phyloP scores from a whole-genome alignment of 2,797 vertebrate species.

The Muscicapa striata region DNA sequence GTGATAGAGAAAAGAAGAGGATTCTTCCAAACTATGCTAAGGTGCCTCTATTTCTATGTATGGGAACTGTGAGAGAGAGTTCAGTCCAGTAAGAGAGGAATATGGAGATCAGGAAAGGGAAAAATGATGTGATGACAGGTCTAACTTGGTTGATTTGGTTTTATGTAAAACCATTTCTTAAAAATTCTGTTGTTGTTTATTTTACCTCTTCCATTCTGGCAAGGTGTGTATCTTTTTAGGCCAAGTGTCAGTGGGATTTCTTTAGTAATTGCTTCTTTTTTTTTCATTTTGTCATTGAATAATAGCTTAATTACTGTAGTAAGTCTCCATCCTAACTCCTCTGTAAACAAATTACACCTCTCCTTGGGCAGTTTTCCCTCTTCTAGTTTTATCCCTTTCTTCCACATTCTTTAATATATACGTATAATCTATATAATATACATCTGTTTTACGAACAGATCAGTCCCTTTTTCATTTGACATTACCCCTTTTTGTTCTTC shows the following conservation, averaged over 20 bases:
- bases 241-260: neutral
- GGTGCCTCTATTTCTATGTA: fast-evolving
- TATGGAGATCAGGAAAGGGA: neutral
- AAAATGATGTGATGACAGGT: neutral
- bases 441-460: conserved; percentile 5
- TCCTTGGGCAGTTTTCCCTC: neutral
- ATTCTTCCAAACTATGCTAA: neutral
- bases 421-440: neutral
- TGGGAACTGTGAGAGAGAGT: neutral
- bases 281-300: conserved; percentile 44
- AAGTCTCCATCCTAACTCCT: conserved; percentile 13
- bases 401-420: neutral
- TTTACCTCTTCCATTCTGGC: neutral
- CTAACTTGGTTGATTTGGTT: neutral
- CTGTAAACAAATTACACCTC: conserved; percentile 29
- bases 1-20: neutral
- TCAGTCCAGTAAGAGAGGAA: neutral
- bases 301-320: conserved; percentile 52
- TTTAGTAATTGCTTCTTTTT: conserved; percentile 20
- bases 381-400: neutral
- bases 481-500: conserved; percentile 10
- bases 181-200: neutral
- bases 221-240: neutral
- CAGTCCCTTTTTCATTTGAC: conserved; percentile 7
- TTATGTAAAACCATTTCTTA: neutral